These are phyloP conservation scores for Otolemur garnettii DNA, from an alignment of 2,113 vertebrate species.

Conservation along the genomic window DNA sequence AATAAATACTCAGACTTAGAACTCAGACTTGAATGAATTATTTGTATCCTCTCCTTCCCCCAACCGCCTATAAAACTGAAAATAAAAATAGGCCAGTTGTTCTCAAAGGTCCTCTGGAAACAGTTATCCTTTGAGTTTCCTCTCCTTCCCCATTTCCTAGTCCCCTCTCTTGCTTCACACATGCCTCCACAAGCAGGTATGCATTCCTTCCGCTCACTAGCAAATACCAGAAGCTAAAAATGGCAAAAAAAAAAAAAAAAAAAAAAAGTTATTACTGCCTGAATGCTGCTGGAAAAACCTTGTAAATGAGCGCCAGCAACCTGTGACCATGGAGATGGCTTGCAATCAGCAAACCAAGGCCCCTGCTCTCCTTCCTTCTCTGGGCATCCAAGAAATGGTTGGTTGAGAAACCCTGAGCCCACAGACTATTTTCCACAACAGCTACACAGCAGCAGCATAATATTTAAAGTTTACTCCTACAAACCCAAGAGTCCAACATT, in stretches of 20 bases:
- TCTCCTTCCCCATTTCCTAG: not conserved
- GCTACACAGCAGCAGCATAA: constrained; percentile 66
- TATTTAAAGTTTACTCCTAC: not conserved
- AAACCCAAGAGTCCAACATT: constrained; percentile 39
- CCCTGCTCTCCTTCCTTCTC: constrained; percentile 67
- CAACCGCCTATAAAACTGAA: not conserved
- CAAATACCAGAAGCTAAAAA: constrained; percentile 52
- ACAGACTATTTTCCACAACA: constrained; percentile 73
- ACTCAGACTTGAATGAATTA: not conserved
- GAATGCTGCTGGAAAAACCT: constrained; percentile 16
- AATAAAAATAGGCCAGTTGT: not conserved
- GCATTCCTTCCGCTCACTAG: constrained; percentile 12
- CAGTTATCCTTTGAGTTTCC: not conserved
- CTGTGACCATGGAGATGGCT: constrained; percentile 70
- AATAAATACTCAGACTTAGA: not conserved
- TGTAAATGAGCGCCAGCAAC: not conserved
- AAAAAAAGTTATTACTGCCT: constrained; percentile 13
- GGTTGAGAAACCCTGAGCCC: constrained; percentile 72
- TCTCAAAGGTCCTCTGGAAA: not conserved
- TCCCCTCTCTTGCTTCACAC: not conserved
- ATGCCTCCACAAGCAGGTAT: not conserved
- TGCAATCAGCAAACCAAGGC: constrained; percentile 67
- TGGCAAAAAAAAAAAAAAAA: constrained; percentile 38
- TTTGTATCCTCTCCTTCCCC: not conserved
- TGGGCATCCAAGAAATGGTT: constrained; percentile 63